Evolutionary conservation across 2,888 invertebrate genomes (phyloP), one percentile per base, ranked within the genome.

Genomic region (Nemotelus nigrinus): DNA sequence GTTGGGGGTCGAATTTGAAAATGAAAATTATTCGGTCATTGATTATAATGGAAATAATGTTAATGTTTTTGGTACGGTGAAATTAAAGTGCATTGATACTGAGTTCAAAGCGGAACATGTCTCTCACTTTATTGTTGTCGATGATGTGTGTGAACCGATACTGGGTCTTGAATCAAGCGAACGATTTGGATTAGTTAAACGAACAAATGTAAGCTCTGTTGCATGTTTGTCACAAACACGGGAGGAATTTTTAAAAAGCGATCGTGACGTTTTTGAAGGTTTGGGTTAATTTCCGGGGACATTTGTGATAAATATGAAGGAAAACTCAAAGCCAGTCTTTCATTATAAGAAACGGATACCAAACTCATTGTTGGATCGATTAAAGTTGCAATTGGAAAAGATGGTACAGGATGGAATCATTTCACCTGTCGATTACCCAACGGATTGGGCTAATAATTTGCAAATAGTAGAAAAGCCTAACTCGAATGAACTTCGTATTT

Each of bases 311-410:
- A n/a, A 68, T 25, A 77, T 81, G 25, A 78, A 79, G 60, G 80
- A 80, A 60, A 78, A 79, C 58, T 76, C 80, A n/a, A 25, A 78
- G 68, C 79, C 79, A 60, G 75, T 78, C 7, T 41, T 80, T 10
- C 80, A 78, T 41, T 80, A 80, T 67, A 80, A 63, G 48, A 80
- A 80, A 70, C 71, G 78, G n/a, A 76, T 80, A 25, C 79, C 78
- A 25, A 50, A 41, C 7, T 25, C 68, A 53, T 50, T 80, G 7
- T 4, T 60, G 58, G 77, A 76, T 50, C 75, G 48, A 64, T 50
- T 81, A 3, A 80, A 79, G 25, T 25, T 25, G 1, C 25, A 25
- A 25, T 25, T 25, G 25, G 25, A 25, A 25, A 25, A 25, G 25
- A 25, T 25, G 25, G 25, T 25, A 25, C 25, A 25, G 25, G 25